phyloP scores from a whole-genome alignment of 1,140 invertebrate genomes.

The Thaumatotibia leucotreta region DNA sequence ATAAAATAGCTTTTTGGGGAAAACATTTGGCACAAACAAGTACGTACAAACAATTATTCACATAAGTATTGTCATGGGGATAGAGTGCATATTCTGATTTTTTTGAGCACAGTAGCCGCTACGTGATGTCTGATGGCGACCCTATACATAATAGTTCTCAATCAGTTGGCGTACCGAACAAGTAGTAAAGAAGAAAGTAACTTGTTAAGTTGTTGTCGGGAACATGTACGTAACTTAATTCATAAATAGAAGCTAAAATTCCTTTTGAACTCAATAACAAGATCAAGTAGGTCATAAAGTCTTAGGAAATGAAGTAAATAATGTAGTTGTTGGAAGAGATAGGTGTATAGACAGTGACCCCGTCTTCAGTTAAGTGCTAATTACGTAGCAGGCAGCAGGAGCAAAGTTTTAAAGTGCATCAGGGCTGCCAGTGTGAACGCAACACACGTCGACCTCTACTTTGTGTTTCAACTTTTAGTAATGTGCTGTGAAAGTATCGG shows the following conservation, averaged over 20 bases:
- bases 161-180: too few species aligned
- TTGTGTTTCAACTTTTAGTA: slow-evolving; percentile 3
- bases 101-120: too few species aligned
- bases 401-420: slow-evolving; percentile 13
- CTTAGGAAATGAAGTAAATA: background rate
- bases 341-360: background rate
- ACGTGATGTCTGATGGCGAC: too few species aligned
- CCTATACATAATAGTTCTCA: too few species aligned
- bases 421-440: slow-evolving; percentile 12
- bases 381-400: slow-evolving; percentile 1
- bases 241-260: background rate
- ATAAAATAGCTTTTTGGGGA: too few species aligned
- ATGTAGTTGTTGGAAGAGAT: background rate
- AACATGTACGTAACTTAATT: background rate
- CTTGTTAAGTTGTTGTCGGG: background rate
- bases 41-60: too few species aligned
- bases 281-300: background rate
- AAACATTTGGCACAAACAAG: too few species aligned
- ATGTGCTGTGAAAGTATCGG: background rate
- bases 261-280: background rate
- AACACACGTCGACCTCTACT: slow-evolving; percentile 12
- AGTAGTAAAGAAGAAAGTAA: too few species aligned
- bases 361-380: slow-evolving; percentile 10
- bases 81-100: too few species aligned
- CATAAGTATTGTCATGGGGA: too few species aligned